Evolutionary conservation across 2,888 invertebrate species (phyloP), one percentile per base, ranked within the genome.

Genomic region (Leptinotarsa rubiginosa): DNA sequence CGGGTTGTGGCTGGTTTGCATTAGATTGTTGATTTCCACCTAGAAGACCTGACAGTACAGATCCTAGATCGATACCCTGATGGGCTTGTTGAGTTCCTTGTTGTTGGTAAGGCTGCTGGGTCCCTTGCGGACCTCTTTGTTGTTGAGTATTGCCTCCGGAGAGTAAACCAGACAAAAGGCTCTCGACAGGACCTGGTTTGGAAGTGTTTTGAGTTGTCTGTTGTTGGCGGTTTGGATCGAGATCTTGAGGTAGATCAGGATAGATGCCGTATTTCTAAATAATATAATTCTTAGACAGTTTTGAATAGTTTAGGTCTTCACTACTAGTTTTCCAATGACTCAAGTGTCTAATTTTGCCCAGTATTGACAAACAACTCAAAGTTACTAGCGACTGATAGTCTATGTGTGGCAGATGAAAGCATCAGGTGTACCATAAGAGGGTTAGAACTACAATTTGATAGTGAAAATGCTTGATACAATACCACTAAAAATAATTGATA

Each of bases 221-320:
- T 56, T 73, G 49, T 69, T 79, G 75, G 22, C 70, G 56, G 62
- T 71, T 74, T 62, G 74, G 71, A 54, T 77, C 69, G 25, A 74
- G 72, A 15, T 82, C 82, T 79, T 79, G 78, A 12, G 82, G 82
- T 20, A 82, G 77, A 65, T 81, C 79, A 15, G 82, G 82, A 49
- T 82, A 82, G 56, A 82, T 77, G 16, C 82, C 82, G 74, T 82
- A 82, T 78, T 76, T 77, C 82, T 82, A 73, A 59, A 74, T 47
- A 59, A 74, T 64, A 68, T 70, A 70, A 56, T 52, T 66, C 65
- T 31, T n/a, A 66, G 74, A 49, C 65, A 65, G 12, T 65, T 67
- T 67, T n/a, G 47, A 18, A 59, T 22, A 54, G 47, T 41, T 49
- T 50, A 18, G 25, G 20, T 16, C 54, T 22, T 15, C 7, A 52